Percentiles rank a stretch among this genome's conserved stretches.
Evolutionary conservation across 1,140 invertebrate species (phyloP).

Genomic region (Eueides isabella): DNA sequence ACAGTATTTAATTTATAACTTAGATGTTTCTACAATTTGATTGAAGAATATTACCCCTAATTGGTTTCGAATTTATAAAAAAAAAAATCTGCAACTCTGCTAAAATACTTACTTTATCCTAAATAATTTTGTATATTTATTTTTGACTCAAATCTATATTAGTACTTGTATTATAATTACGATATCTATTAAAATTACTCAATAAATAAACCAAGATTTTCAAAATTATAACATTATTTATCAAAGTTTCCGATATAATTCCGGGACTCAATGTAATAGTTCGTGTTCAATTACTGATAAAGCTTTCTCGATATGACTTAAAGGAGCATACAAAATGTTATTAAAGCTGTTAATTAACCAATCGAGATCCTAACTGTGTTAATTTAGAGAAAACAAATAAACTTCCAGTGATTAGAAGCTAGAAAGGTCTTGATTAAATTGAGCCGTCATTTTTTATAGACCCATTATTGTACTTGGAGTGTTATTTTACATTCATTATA

Average conservation of each 20-base stretch:
- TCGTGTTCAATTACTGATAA: slow-evolving; percentile 70
- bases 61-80: no score
- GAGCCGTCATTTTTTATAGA: slow-evolving; percentile 23
- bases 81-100: no score
- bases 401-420: slow-evolving; percentile 12
- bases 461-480: slow-evolving; percentile 14
- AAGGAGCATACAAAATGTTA: slow-evolving; percentile 57
- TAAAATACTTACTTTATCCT: no score
- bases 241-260: slow-evolving; percentile 58
- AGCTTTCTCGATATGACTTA: slow-evolving; percentile 59
- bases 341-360: slow-evolving; percentile 50
- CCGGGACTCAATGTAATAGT: slow-evolving; percentile 59
- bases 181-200: background rate
- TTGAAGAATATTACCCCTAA: no score
- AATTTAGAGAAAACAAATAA: slow-evolving; percentile 45
- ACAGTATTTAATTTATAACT: no score
- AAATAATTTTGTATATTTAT: no score
- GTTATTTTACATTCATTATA: slow-evolving; percentile 10
- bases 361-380: slow-evolving; percentile 49
- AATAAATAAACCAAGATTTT: slow-evolving; percentile 43
- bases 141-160: no score
- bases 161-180: no score
- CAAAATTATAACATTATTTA: slow-evolving; percentile 60
- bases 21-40: no score
- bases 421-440: slow-evolving; percentile 15